Conservation (phyloP, 2,797 vertebrate genomes). For the Hemibagrus guttatus region DNA sequence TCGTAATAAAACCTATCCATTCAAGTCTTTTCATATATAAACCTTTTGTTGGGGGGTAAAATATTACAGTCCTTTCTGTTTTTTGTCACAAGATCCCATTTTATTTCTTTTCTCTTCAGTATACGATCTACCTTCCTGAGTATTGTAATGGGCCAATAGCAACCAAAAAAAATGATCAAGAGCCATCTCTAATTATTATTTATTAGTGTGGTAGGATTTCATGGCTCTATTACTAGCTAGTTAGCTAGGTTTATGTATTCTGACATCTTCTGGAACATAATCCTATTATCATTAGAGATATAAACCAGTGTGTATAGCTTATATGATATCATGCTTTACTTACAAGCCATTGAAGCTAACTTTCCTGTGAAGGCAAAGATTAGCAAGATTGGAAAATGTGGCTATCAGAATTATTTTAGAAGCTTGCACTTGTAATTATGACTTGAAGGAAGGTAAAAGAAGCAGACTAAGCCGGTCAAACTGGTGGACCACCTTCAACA, state of each 20-base stretch:
- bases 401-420: background rate
- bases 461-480: background rate
- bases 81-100: background rate
- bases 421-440: background rate
- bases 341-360: background rate
- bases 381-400: background rate
- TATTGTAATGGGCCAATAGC: too few species aligned
- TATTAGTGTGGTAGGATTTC: background rate
- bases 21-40: background rate
- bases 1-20: background rate
- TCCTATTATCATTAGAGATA: background rate
- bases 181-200: background rate
- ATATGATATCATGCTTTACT: background rate
- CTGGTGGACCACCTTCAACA: background rate
- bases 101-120: background rate
- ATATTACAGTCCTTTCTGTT: background rate
- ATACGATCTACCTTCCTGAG: background rate
- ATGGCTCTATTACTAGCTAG: background rate
- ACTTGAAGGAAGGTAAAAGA: background rate
- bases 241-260: background rate
- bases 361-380: background rate
- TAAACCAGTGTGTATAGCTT: background rate
- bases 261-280: background rate
- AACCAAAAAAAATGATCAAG: too few species aligned
- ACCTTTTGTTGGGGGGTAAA: background rate